Evolutionary conservation across 2,797 vertebrate genomes (phyloP), one percentile per base, ranked within the genome.

Genomic region (Sparus aurata): DNA sequence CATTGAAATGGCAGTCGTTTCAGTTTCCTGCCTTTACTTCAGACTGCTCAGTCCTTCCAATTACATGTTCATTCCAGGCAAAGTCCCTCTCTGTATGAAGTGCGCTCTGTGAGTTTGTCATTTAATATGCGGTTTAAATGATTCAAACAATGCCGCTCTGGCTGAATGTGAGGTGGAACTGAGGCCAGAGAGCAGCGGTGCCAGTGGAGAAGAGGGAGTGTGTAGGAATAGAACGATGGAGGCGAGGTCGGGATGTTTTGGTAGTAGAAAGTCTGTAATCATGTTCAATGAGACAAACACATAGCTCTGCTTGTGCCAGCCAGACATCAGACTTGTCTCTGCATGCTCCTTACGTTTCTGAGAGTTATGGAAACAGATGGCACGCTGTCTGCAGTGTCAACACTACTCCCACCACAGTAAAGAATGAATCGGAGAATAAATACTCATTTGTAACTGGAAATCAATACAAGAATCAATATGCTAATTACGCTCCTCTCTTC

Each of bases 391-490:
- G 55, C 5, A 22, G 58, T 23, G 57, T 70, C 71, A 73, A 59
- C 78, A 50, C 53, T 41, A 3, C 76, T 45, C 45, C 67, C 73
- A 50, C 58, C 62, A n/a, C 78, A 49, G 20, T 9, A 15, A 20
- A n/a, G 30, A 80, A 74, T 15, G 34, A 83, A 83, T 59, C 45
- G 45, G 11, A 74, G 60, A 77, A 68, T 69, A 72, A 90, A 77
- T 45, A 9, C 63, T 83, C 71, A 60, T 85, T 86, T 81, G 82
- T 69, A 83, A 71, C 45, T 27, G 5, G 5, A 17, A 57, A 83
- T 92, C 87, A 89, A 91, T 90, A 63, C 49, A 12, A 2, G 1
- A 41, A 90, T 92, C 90, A 79, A 89, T 90, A 87, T 43, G 57
- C 7, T 50, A 16, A 65, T 68, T 5, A 22, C 1, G 63, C 69